Base-by-base conservation (phyloP, 2,888 invertebrate genomes). In the Anodontia alba region DNA sequence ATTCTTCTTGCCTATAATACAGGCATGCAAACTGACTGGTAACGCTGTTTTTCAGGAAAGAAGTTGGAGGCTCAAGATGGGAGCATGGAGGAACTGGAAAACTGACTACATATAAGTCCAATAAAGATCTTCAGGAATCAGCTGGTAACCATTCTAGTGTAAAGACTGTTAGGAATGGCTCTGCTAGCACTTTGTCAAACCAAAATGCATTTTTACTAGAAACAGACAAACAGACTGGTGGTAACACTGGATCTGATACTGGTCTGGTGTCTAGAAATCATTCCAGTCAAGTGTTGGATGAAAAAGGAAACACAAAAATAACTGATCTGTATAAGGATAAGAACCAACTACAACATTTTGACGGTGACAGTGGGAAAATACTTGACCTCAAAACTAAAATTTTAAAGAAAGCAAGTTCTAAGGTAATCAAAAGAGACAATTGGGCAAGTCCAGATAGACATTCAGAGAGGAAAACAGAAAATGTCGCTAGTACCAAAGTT, bases 31-130 rank as follows among this genome's bases (percentile, higher is more conserved):
- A n/a, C n/a, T n/a, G n/a, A n/a, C n/a, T n/a, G n/a, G n/a, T n/a
- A n/a, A n/a, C n/a, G n/a, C n/a, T n/a, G 5, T 71, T 76, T 74
- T 82, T 36, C 79, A 92, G 92, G 72, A 88, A 90, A 69, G 92
- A 91, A 83, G 77, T 90, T 33, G 91, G 90, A 5, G 90, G 89
- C 1, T 86, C 92, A 38, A 87, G 87, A 49, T 92, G 92, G 92
- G 84, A 90, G 46, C 89, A 91, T 87, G 92, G 92, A 43, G 91
- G 90, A 33, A 78, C 82, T 12, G 92, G 92, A n/a, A 91, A 90
- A 77, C 79, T 92, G 15, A 78, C 74, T 33, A 89, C 90, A 15
- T 92, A 90, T 80, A 89, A 84, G 67, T 88, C 89, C 20, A 81
- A 76, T 33, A 83, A 80, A 62, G 92, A 92, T 68, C 78, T 89